phyloP scores from a whole-genome alignment of 2,888 invertebrate species.

The Rhimphoctona megacephalus region DNA sequence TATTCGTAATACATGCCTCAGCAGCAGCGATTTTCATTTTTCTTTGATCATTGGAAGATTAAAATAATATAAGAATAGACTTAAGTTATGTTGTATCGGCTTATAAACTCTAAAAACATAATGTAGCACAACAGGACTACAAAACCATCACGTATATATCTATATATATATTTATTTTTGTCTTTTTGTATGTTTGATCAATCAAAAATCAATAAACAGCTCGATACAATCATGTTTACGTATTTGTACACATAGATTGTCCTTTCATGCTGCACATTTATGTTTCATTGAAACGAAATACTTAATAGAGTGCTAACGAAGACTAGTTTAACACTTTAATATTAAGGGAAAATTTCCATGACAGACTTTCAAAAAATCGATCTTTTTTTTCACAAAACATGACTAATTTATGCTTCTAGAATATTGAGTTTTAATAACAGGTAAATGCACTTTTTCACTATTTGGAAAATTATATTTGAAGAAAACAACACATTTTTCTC shows the following conservation, averaged over 20 bases:
- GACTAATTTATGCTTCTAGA: not conserved
- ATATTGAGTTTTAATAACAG: too few species aligned
- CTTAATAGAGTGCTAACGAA: constrained; percentile 55
- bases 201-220: constrained; percentile 55
- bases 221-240: constrained; percentile 73
- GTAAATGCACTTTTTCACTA: too few species aligned
- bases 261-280: constrained; percentile 73
- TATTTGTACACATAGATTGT: constrained; percentile 76
- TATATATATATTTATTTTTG: constrained; percentile 32
- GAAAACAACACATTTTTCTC: too few species aligned
- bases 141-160: constrained; percentile 30
- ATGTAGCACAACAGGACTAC: constrained; percentile 59
- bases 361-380: not conserved
- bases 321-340: constrained; percentile 62
- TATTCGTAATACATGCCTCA: constrained; percentile 72
- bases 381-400: not conserved
- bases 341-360: constrained; percentile 29
- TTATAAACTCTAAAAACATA: constrained; percentile 64
- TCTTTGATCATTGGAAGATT: constrained; percentile 76
- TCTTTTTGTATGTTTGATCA: constrained; percentile 34
- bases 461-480: too few species aligned
- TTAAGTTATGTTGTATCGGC: constrained; percentile 40
- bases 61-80: constrained; percentile 69
- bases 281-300: constrained; percentile 60
- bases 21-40: constrained; percentile 57